A percentile compares a stretch with the other conserved stretches of the same genome.
Evolutionary conservation across 1,140 invertebrate species (phyloP).

Genomic region (Calliopsis andreniformis): DNA sequence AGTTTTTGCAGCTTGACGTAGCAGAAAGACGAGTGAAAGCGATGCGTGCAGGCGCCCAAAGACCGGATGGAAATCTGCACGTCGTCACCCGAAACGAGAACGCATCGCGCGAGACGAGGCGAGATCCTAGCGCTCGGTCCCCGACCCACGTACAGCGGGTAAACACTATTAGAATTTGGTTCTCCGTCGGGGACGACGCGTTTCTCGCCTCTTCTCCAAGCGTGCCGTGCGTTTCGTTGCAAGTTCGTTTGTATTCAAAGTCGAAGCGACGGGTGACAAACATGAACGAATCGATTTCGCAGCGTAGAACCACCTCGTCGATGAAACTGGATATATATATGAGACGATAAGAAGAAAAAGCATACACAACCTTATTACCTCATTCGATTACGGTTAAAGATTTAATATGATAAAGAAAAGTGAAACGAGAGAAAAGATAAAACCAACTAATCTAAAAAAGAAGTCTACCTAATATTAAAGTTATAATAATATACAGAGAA

Average conservation of each 20-base stretch:
- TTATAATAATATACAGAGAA: constrained; percentile 78
- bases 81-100: constrained; percentile 11
- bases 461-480: constrained; percentile 79
- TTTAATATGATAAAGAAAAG: constrained; percentile 74
- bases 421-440: constrained; percentile 70
- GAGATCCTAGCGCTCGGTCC: constrained; percentile 29
- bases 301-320: constrained; percentile 65
- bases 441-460: constrained; percentile 72
- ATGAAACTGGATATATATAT: constrained; percentile 58
- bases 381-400: constrained; percentile 80
- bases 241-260: constrained; percentile 8
- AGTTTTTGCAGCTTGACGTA: neutral
- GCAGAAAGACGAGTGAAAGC: neutral
- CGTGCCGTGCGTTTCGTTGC: constrained; percentile 33
- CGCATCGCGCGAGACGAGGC: constrained; percentile 31
- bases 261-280: constrained; percentile 55
- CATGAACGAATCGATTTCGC: constrained; percentile 55
- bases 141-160: constrained; percentile 3
- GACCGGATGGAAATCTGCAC: constrained; percentile 28
- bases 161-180: constrained; percentile 21
- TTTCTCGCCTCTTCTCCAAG: constrained; percentile 52
- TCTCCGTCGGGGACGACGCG: constrained; percentile 12
- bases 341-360: constrained; percentile 58
- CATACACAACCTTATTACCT: constrained; percentile 81
- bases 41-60: constrained; percentile 6